phyloP scores from a whole-genome alignment of 2,888 invertebrate genomes.

The Eubasilissa splendida region DNA sequence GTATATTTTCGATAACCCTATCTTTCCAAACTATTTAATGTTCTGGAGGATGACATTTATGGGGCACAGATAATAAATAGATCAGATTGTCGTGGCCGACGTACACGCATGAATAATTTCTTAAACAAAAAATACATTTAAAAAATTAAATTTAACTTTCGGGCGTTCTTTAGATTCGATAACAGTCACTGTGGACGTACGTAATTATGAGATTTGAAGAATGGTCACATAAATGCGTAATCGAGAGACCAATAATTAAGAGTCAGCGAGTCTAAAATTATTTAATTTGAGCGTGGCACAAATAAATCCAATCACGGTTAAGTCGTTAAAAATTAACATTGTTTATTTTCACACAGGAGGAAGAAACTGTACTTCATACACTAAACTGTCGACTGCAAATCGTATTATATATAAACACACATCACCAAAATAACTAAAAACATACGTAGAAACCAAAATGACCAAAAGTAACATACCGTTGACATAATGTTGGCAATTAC shows the following conservation, averaged over 20 bases:
- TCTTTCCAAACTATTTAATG: too few species aligned
- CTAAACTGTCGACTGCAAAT: background rate
- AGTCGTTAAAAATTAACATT: background rate
- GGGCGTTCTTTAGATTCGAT: too few species aligned
- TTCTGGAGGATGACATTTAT: too few species aligned
- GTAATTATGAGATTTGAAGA: too few species aligned
- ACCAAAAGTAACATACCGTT: slow-evolving; percentile 20
- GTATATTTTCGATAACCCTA: too few species aligned
- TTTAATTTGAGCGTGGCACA: background rate
- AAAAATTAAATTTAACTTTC: too few species aligned
- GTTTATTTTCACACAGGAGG: background rate
- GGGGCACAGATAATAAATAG: too few species aligned
- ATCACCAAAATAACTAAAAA: slow-evolving; percentile 1
- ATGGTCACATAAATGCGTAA: background rate
- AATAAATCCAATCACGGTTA: background rate
- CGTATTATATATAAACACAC: background rate
- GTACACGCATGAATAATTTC: too few species aligned
- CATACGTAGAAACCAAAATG: background rate
- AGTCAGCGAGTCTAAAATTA: background rate
- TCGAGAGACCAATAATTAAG: background rate
- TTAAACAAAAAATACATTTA: too few species aligned
- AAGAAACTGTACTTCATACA: background rate
- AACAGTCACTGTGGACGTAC: too few species aligned
- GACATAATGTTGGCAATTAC: slow-evolving; percentile 5
- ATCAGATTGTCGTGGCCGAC: too few species aligned